These are phyloP conservation scores for Leucoma salicis DNA, from an alignment of 2,888 invertebrate genomes.

Conservation along the genomic window DNA sequence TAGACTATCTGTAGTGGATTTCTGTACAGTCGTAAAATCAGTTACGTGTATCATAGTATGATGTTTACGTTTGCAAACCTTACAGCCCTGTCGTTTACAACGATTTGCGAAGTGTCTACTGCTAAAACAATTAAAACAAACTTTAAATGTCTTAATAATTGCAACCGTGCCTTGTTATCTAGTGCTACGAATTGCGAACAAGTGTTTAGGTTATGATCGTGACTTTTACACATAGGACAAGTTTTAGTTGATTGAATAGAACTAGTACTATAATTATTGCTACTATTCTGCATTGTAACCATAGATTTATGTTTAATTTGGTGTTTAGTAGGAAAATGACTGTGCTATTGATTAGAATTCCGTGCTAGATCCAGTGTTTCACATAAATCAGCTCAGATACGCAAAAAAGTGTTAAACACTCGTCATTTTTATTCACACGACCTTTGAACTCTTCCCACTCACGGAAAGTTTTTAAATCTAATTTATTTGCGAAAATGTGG, in stretches of 20 bases:
- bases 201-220: not conserved
- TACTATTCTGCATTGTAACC: not conserved
- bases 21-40: not conserved
- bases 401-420: too few species aligned
- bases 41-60: conserved; percentile 8
- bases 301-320: not conserved
- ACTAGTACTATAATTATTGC: not conserved
- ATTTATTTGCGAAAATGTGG: too few species aligned
- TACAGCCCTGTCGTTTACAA: conserved; percentile 11
- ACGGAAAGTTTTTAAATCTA: too few species aligned
- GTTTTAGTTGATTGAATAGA: not conserved
- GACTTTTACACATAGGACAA: not conserved
- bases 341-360: not conserved
- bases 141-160: conserved; percentile 13
- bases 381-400: too few species aligned
- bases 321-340: not conserved
- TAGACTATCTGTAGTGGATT: too few species aligned
- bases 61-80: conserved; percentile 12
- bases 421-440: too few species aligned
- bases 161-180: not conserved
- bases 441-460: too few species aligned
- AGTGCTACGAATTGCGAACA: conserved; percentile 7
- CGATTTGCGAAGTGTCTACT: conserved; percentile 21
- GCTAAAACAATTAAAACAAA: conserved; percentile 28
- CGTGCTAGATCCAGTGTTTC: too few species aligned